Percentiles rank a stretch among this genome's conserved stretches.
Evolutionary conservation across 2,113 vertebrate genomes (phyloP).

Genomic region (Rhagologus leucostigma): DNA sequence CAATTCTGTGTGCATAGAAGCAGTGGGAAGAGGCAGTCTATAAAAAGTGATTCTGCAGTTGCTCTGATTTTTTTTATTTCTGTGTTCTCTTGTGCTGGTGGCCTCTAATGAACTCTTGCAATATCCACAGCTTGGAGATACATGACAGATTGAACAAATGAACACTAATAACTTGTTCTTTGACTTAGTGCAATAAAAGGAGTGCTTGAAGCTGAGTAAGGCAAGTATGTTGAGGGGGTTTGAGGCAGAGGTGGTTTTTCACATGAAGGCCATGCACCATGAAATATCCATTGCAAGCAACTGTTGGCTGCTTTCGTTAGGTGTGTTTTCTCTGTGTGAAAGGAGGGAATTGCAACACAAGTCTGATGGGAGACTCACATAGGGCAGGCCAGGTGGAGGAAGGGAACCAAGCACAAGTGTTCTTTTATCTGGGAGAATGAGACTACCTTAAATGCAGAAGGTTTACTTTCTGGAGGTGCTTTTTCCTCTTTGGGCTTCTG

Average conservation of each 20-base stretch:
- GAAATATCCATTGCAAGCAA: background rate
- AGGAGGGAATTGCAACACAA: background rate
- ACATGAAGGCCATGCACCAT: background rate
- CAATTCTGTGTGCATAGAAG: background rate
- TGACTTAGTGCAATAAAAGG: background rate
- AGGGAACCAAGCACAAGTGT: slow-evolving; percentile 11
- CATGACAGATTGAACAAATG: background rate
- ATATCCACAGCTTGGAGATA: background rate
- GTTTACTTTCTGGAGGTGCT: background rate
- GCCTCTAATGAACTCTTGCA: background rate
- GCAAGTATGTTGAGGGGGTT: background rate
- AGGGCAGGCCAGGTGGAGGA: background rate
- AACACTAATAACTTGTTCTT: background rate
- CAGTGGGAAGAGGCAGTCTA: background rate
- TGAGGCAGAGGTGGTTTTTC: background rate
- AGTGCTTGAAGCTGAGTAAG: background rate
- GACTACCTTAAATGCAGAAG: slow-evolving; percentile 2
- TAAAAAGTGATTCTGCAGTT: background rate
- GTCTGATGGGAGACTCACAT: slow-evolving; percentile 28
- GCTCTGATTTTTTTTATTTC: background rate
- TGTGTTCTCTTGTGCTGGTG: background rate
- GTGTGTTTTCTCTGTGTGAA: slow-evolving; percentile 27
- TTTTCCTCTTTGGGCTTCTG: background rate
- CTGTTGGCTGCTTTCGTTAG: background rate
- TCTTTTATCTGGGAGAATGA: background rate